Evolutionary conservation across 1,140 invertebrate species (phyloP).

Genomic region (Bradynema listronoti): DNA sequence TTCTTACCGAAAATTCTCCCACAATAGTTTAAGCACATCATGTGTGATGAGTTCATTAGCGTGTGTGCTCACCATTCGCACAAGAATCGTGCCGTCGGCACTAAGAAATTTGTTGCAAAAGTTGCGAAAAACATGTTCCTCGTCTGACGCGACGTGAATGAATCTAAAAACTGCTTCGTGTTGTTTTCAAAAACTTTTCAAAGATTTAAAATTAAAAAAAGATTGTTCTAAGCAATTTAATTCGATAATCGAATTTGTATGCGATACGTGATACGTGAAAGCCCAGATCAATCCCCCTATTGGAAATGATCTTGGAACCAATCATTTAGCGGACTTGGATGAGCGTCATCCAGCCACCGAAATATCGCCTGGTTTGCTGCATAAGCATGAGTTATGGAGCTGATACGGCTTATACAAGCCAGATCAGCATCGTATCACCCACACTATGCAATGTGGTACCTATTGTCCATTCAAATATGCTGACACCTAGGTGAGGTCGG

Average conservation of each 20-base stretch:
- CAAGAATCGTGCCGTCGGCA: slow-evolving; percentile 29
- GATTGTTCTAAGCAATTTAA: not conserved
- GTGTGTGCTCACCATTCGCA: slow-evolving; percentile 37
- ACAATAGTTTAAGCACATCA: slow-evolving; percentile 34
- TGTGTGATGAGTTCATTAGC: slow-evolving; percentile 41
- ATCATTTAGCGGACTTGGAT: not conserved
- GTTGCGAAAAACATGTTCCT: slow-evolving; percentile 21
- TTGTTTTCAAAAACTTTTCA: not conserved
- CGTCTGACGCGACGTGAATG: slow-evolving; percentile 2
- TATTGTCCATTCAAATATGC: no score
- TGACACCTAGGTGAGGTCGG: no score
- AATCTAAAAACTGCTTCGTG: no score
- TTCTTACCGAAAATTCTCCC: slow-evolving; percentile 23
- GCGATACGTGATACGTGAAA: no score
- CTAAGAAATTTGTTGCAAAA: slow-evolving; percentile 34
- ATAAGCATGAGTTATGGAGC: no score
- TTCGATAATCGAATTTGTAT: not conserved
- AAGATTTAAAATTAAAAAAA: not conserved
- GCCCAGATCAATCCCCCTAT: no score
- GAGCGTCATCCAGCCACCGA: no score
- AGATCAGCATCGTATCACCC: no score
- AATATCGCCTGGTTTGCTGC: no score
- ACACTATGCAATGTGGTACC: no score
- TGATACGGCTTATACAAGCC: no score
- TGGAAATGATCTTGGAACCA: not conserved